phyloP scores from a whole-genome alignment of 35 echinoderm and acorn worm genomes.

The Anneissia japonica region DNA sequence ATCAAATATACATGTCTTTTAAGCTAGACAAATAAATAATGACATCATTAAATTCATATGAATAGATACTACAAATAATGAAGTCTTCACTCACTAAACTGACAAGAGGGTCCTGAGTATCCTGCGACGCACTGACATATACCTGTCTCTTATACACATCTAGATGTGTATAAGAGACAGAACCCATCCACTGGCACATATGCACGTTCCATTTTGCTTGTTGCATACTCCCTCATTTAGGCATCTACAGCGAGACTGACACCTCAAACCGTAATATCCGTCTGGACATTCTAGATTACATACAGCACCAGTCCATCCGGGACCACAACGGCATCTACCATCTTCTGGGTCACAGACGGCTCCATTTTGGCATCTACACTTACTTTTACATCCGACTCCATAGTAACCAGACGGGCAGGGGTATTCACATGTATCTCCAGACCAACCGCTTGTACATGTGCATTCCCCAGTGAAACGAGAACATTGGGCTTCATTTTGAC shows the following conservation, averaged over 20 bases:
- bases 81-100: neutral
- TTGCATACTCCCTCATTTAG: conserved; percentile 43
- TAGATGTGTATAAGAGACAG: too few species aligned
- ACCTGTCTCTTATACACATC: too few species aligned
- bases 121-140: neutral
- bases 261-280: conserved; percentile 46
- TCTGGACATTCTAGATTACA: conserved; percentile 45
- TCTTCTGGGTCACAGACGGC: conserved; percentile 48
- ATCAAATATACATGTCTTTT: too few species aligned
- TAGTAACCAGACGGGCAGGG: conserved; percentile 40
- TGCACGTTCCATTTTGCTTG: conserved; percentile 37
- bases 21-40: too few species aligned
- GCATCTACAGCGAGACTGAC: conserved; percentile 44
- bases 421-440: conserved; percentile 38
- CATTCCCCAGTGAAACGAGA: conserved; percentile 50
- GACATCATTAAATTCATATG: too few species aligned
- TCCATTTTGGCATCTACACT: conserved; percentile 50
- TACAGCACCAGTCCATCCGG: conserved; percentile 56
- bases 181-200: conserved; percentile 67
- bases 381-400: conserved; percentile 36
- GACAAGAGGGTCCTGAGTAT: neutral
- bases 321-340: conserved; percentile 59
- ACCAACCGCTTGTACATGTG: conserved; percentile 57
- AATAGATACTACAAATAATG: too few species aligned
- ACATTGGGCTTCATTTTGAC: too few species aligned